Percentiles rank a stretch among this genome's conserved stretches.
Conservation (phyloP, 2,888 invertebrate genomes). For the Caenorhabditis sp. region DNA sequence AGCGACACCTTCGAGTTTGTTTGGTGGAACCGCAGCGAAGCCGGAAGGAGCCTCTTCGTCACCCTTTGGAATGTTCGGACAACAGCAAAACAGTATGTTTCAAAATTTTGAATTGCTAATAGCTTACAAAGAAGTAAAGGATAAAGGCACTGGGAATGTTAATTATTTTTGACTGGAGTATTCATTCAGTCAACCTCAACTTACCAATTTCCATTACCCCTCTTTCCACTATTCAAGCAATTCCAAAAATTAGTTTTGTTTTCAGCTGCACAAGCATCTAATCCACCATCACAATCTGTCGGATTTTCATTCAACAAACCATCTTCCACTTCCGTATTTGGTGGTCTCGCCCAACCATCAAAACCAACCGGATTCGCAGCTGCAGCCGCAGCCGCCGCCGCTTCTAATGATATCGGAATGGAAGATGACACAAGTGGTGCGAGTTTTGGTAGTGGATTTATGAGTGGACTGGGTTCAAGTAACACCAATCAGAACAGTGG, state of each 20-base stretch:
- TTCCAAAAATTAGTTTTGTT: background rate
- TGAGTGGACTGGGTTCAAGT: conserved; percentile 28
- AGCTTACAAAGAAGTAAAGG: too few relatives aligned
- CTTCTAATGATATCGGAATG: conserved; percentile 34
- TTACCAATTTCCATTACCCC: too few relatives aligned
- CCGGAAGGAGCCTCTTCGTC: background rate
- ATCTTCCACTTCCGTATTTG: conserved; percentile 10
- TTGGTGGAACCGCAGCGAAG: conserved; percentile 23
- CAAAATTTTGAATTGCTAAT: too few relatives aligned
- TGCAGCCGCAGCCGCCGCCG: conserved; percentile 6
- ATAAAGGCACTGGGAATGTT: too few relatives aligned
- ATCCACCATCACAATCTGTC: conserved; percentile 14
- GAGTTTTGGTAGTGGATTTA: conserved; percentile 22
- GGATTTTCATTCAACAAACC: conserved; percentile 31
- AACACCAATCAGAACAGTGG: background rate
- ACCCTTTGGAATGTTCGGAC: conserved; percentile 29
- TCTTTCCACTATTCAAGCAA: background rate
- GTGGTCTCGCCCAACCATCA: conserved; percentile 9
- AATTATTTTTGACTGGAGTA: too few relatives aligned
- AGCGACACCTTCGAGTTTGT: conserved; percentile 11
- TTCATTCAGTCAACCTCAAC: too few relatives aligned
- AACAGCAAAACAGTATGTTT: conserved; percentile 4
- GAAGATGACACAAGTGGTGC: conserved; percentile 26
- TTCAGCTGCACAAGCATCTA: background rate
- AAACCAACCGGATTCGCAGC: conserved; percentile 14